These are phyloP conservation scores for Podarcis siculus DNA, from an alignment of 2,797 vertebrate genomes.

Conservation along the genomic window DNA sequence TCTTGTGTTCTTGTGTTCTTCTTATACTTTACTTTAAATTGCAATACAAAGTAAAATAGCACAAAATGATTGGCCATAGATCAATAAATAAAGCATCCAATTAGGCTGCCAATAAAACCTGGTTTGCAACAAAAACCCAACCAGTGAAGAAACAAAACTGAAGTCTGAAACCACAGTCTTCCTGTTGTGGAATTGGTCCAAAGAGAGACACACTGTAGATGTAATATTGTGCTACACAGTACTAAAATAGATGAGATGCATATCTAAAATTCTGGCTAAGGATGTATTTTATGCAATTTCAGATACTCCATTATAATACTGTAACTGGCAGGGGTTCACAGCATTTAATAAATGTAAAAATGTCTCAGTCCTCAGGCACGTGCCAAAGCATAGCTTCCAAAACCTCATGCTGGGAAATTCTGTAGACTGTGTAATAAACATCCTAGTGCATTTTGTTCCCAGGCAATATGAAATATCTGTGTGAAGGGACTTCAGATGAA, in stretches of 20 bases:
- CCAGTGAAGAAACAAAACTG: conserved; percentile 1
- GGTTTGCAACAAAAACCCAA: conserved; percentile 16
- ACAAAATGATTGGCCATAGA: no score
- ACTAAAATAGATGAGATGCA: conserved; percentile 38
- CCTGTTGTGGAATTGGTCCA: conserved; percentile 22
- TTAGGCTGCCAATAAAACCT: background rate
- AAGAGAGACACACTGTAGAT: conserved; percentile 13
- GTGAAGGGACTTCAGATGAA: conserved; percentile 13
- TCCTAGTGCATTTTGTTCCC: conserved; percentile 6
- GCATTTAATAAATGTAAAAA: conserved; percentile 44
- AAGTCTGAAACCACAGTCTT: conserved; percentile 1
- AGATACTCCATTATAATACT: conserved; percentile 31
- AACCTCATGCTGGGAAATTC: conserved; percentile 28
- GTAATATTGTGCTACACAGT: conserved; percentile 35
- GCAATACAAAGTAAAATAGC: no score
- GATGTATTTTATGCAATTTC: conserved; percentile 46
- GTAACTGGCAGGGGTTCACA: conserved; percentile 27
- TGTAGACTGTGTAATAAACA: conserved; percentile 29
- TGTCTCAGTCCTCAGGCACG: conserved; percentile 31
- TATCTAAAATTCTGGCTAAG: conserved; percentile 47
- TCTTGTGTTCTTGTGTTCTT: no score
- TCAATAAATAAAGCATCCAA: background rate
- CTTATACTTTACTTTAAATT: no score
- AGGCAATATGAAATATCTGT: background rate
- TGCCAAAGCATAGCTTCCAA: conserved; percentile 59